A percentile compares a stretch with the other conserved stretches of the same genome.
Conservation (phyloP, 2,113 vertebrate species). For the Malaclemys terrapin region DNA sequence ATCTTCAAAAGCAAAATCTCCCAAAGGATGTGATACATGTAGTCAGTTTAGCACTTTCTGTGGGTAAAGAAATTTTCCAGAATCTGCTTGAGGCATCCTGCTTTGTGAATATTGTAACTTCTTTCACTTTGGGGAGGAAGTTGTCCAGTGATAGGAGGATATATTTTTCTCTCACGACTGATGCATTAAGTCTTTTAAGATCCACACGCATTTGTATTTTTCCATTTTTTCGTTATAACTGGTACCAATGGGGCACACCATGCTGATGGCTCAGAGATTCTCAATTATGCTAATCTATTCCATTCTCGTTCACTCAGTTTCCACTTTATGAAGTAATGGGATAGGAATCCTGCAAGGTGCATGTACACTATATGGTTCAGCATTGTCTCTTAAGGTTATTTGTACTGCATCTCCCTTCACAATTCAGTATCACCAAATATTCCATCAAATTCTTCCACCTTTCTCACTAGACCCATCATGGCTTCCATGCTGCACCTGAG, state of each 20-base stretch:
- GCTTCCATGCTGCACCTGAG: neutral
- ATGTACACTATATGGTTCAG: neutral
- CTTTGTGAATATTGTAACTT: too few species aligned
- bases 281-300: neutral
- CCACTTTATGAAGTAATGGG: neutral
- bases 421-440: neutral
- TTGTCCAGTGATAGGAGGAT: too few species aligned
- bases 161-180: too few species aligned
- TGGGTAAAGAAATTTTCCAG: too few species aligned
- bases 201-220: neutral
- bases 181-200: too few species aligned
- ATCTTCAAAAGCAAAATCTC: too few species aligned
- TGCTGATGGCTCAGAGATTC: neutral
- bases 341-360: too few species aligned
- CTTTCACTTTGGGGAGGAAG: too few species aligned
- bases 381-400: neutral
- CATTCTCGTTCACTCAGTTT: neutral
- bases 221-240: neutral
- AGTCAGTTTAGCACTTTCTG: too few species aligned
- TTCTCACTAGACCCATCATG: neutral
- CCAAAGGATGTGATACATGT: too few species aligned
- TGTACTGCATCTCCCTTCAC: neutral
- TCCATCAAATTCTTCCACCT: neutral
- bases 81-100: too few species aligned
- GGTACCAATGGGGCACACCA: neutral